phyloP scores from a whole-genome alignment of 2,888 invertebrate genomes.

The Lordiphosa andalusiaca region DNA sequence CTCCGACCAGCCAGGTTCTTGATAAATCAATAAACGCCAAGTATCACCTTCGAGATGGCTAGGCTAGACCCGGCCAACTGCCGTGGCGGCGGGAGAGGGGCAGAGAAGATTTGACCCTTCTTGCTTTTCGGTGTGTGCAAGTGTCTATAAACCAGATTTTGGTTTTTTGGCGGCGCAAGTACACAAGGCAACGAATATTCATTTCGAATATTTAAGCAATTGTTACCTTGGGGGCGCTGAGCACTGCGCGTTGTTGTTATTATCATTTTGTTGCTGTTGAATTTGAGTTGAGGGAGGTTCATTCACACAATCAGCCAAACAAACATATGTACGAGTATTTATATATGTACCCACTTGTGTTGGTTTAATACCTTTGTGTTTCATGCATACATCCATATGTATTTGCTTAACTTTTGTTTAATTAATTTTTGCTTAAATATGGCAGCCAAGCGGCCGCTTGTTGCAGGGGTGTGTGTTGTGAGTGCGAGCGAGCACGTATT shows the following conservation, averaged over 20 bases:
- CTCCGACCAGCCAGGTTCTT: constrained; percentile 36
- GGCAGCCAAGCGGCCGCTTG: constrained; percentile 15
- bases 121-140: background rate
- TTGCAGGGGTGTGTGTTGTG: constrained; percentile 1
- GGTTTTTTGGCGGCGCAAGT: constrained; percentile 35
- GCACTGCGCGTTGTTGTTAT: constrained; percentile 14
- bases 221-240: constrained; percentile 58
- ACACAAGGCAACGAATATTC: constrained; percentile 37
- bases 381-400: constrained; percentile 12
- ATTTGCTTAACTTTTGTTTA: constrained; percentile 24
- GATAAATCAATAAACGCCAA: constrained; percentile 62
- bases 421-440: constrained; percentile 31
- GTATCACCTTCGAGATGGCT: constrained; percentile 19
- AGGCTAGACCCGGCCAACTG: background rate
- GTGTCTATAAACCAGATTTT: constrained; percentile 20
- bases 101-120: background rate
- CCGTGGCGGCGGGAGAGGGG: too few relatives aligned
- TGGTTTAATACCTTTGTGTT: constrained; percentile 32
- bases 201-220: constrained; percentile 56
- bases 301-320: constrained; percentile 40
- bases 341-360: background rate
- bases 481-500: constrained; percentile 23
- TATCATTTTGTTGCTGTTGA: constrained; percentile 6
- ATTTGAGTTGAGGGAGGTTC: constrained; percentile 66
- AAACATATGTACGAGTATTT: constrained; percentile 9